These are phyloP conservation scores for Polypterus bichir DNA, from an alignment of 2,113 vertebrate genomes.

Conservation along the genomic window DNA sequence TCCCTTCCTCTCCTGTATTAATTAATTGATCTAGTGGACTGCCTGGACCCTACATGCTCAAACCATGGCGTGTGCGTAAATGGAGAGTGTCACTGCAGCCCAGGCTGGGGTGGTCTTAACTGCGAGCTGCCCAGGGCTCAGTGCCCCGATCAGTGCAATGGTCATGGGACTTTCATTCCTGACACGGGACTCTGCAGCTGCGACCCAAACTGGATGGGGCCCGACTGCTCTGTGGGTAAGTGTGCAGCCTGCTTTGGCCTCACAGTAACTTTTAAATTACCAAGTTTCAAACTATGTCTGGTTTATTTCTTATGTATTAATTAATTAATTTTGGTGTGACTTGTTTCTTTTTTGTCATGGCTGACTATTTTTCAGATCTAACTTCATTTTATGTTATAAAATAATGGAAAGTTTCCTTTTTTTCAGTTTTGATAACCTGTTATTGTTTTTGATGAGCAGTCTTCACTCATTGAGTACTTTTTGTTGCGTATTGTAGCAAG, in stretches of 20 bases:
- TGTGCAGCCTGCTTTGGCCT: not conserved
- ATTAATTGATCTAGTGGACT: conserved; percentile 62
- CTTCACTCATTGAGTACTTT: too few species aligned
- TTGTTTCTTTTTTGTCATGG: too few species aligned
- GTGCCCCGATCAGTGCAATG: conserved; percentile 93
- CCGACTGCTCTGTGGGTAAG: conserved; percentile 94
- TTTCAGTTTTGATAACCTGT: too few species aligned
- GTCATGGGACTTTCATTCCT: conserved; percentile 82
- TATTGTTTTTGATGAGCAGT: too few species aligned
- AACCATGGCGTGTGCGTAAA: conserved; percentile 89
- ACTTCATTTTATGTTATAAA: too few species aligned
- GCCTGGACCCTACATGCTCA: conserved; percentile 87
- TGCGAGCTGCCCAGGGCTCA: conserved; percentile 86
- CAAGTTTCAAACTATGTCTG: too few species aligned
- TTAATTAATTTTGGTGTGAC: too few species aligned
- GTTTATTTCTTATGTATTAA: too few species aligned
- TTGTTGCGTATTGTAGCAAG: too few species aligned
- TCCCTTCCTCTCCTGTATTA: too few species aligned
- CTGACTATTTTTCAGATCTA: too few species aligned
- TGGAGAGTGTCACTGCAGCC: conserved; percentile 90
- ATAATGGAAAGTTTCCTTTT: too few species aligned
- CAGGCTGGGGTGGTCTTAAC: conserved; percentile 87
- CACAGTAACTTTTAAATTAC: not conserved
- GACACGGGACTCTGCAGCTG: conserved; percentile 92
- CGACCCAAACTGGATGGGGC: conserved; percentile 96